Percentiles rank a stretch among this genome's conserved stretches.
Conservation (phyloP, 2,888 invertebrate genomes). For the Brachyptera risi region DNA sequence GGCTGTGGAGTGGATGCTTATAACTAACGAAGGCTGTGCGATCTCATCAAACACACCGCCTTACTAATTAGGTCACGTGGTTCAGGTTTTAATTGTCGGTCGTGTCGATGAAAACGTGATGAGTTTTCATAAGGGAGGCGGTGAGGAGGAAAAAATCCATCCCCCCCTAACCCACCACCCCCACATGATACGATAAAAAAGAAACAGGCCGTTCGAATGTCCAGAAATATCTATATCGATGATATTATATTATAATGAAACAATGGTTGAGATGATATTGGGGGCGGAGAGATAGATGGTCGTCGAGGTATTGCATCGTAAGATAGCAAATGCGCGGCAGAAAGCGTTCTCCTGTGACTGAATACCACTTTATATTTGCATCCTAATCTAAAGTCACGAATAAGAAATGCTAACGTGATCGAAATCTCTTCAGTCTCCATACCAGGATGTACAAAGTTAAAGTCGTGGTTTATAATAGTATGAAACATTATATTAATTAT, state of each 20-base stretch:
- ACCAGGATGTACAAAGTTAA: too few species aligned
- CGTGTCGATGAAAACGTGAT: conserved; percentile 4
- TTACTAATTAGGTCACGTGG: conserved; percentile 19
- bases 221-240: too few species aligned
- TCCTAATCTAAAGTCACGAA: not conserved
- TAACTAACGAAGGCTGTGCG: conserved; percentile 5
- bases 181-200: too few species aligned
- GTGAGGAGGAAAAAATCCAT: too few species aligned
- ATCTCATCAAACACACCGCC: conserved; percentile 19
- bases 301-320: not conserved
- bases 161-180: too few species aligned
- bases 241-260: too few species aligned
- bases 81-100: conserved; percentile 18
- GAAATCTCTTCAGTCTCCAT: not conserved
- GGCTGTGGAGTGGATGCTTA: not conserved
- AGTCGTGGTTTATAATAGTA: too few species aligned
- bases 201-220: too few species aligned
- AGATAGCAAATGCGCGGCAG: too few species aligned
- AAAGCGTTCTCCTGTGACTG: too few species aligned
- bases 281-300: not conserved
- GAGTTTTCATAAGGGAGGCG: too few species aligned
- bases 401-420: not conserved
- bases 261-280: not conserved
- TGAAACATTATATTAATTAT: too few species aligned
- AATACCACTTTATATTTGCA: not conserved